A percentile compares a stretch with the other conserved stretches of the same genome.
These are phyloP conservation scores for Eira barbara DNA, from an alignment of 2,113 vertebrate species.

Conservation along the genomic window DNA sequence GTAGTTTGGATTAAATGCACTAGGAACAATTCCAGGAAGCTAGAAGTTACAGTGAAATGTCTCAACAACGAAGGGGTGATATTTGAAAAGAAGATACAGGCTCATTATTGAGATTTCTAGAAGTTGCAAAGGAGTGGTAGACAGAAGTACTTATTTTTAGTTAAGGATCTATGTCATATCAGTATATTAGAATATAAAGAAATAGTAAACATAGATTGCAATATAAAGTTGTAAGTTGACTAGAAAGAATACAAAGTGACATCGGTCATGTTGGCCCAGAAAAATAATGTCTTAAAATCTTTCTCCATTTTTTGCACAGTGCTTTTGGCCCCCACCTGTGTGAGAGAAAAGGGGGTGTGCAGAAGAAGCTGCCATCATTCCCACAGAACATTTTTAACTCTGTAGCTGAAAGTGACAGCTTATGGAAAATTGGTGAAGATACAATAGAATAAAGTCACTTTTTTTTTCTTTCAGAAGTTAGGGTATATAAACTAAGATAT, in stretches of 20 bases:
- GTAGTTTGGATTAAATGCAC: background rate
- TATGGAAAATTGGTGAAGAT: slow-evolving; percentile 53
- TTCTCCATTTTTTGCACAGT: background rate
- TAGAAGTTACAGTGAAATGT: background rate
- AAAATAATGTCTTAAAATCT: slow-evolving; percentile 5
- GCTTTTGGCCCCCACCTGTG: background rate
- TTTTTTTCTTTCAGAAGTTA: slow-evolving; percentile 34
- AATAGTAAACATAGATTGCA: background rate
- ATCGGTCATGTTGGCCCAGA: background rate
- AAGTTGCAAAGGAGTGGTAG: background rate
- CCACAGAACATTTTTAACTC: slow-evolving; percentile 7
- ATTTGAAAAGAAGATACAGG: background rate
- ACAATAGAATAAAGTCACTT: slow-evolving; percentile 43
- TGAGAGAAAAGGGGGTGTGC: background rate
- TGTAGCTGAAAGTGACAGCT: slow-evolving; percentile 27
- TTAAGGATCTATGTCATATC: background rate
- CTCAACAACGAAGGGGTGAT: background rate
- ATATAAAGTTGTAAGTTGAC: background rate
- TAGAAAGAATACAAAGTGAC: slow-evolving; percentile 14
- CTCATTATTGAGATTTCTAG: background rate
- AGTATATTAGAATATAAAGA: background rate
- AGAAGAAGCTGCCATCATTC: background rate
- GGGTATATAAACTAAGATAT: background rate
- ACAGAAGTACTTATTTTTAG: background rate
- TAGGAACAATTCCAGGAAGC: background rate